These are phyloP conservation scores for Polypedilum pembai DNA, from an alignment of 1,140 invertebrate genomes.

Conservation along the genomic window DNA sequence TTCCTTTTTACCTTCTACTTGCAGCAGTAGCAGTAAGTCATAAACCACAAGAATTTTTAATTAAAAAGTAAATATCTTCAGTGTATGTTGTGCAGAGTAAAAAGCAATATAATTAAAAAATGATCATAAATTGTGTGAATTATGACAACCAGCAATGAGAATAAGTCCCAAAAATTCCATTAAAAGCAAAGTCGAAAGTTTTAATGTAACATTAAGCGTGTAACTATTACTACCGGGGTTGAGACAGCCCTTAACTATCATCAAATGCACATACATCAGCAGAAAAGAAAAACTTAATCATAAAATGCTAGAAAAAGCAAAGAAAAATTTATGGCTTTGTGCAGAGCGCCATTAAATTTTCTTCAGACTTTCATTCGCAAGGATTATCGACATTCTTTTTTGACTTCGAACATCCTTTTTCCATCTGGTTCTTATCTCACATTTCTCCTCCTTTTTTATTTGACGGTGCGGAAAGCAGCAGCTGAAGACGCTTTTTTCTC, in stretches of 20 bases:
- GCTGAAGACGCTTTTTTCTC: no score
- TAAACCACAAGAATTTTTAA: slow-evolving; percentile 24
- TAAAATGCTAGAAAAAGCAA: background rate
- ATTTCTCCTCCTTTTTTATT: no score
- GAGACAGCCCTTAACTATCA: background rate
- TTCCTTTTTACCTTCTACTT: no score
- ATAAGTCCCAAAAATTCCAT: background rate
- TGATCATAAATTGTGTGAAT: slow-evolving; percentile 21
- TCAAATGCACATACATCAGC: background rate
- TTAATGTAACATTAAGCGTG: slow-evolving; percentile 4
- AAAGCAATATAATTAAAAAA: slow-evolving; percentile 26
- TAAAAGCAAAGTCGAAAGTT: slow-evolving; percentile 3
- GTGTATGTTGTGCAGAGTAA: no score
- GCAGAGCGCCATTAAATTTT: slow-evolving; percentile 24
- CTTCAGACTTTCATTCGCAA: background rate
- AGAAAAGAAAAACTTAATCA: background rate
- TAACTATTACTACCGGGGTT: background rate
- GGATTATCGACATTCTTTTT: slow-evolving; percentile 23
- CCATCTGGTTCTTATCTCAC: background rate
- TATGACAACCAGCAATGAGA: background rate
- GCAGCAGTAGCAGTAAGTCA: background rate
- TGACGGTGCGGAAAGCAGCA: no score
- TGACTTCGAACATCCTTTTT: slow-evolving; percentile 1
- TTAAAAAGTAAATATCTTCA: slow-evolving; percentile 23
- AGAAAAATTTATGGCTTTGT: slow-evolving; percentile 21